Evolutionary conservation across 2,888 invertebrate genomes (phyloP).

Genomic region (Drosophila aldrichi): DNA sequence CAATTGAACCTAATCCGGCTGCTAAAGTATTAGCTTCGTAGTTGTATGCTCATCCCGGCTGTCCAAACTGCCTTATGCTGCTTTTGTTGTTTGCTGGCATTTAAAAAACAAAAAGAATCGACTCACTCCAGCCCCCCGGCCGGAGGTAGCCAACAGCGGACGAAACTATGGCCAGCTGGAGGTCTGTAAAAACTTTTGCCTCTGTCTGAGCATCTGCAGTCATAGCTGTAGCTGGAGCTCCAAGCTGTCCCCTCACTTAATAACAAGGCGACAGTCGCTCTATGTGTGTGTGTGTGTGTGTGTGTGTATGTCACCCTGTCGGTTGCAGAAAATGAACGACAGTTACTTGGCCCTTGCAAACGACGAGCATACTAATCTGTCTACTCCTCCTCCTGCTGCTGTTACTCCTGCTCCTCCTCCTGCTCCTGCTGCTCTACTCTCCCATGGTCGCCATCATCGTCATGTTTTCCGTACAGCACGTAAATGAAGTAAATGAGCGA

Average conservation of each 20-base stretch:
- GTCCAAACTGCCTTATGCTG: slow-evolving; percentile 80
- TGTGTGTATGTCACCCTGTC: slow-evolving; percentile 54
- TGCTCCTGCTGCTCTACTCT: background rate
- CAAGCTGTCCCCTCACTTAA: slow-evolving; percentile 53
- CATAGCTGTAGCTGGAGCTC: background rate
- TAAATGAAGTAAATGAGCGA: slow-evolving; percentile 45
- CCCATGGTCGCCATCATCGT: background rate
- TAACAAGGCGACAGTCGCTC: slow-evolving; percentile 53
- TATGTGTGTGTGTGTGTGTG: slow-evolving; percentile 35
- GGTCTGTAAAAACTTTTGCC: slow-evolving; percentile 70
- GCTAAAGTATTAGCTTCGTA: slow-evolving; percentile 80
- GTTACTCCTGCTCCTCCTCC: background rate
- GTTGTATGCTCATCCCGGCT: slow-evolving; percentile 78
- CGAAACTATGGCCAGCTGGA: slow-evolving; percentile 39
- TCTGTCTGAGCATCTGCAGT: slow-evolving; percentile 42
- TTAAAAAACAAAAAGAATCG: slow-evolving; percentile 59
- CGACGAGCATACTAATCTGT: slow-evolving; percentile 75
- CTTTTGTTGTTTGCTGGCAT: slow-evolving; percentile 79
- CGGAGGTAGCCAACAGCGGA: slow-evolving; percentile 16
- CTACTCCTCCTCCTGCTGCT: slow-evolving; percentile 27
- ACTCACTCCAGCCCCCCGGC: slow-evolving; percentile 17
- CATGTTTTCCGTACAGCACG: slow-evolving; percentile 18
- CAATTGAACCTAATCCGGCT: slow-evolving; percentile 81
- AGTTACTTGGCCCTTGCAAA: slow-evolving; percentile 53
- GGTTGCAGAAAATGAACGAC: slow-evolving; percentile 58